Evolutionary conservation across 2,888 invertebrate species (phyloP).

Genomic region (Polydesmus complanatus): DNA sequence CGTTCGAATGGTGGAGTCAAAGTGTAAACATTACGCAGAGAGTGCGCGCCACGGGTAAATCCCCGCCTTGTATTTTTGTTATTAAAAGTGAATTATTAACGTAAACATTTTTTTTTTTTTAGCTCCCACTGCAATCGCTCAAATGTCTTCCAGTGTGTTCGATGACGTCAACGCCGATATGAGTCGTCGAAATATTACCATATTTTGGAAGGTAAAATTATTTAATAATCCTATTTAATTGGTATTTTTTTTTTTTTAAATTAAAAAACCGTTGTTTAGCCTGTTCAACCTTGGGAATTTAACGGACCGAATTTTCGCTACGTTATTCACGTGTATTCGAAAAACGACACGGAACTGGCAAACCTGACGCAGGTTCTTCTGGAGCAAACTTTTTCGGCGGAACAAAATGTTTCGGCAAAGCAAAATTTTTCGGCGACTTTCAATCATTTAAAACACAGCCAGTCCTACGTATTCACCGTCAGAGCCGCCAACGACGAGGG

Average conservation of each 20-base stretch:
- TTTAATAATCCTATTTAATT: neutral
- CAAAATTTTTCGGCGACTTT: neutral
- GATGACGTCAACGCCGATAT: neutral
- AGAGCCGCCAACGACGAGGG: neutral
- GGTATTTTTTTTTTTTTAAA: neutral
- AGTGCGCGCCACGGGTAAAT: neutral
- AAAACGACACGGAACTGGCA: neutral
- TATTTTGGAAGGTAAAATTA: neutral
- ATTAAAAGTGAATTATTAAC: too few species aligned
- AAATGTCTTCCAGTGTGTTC: neutral
- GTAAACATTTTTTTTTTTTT: neutral
- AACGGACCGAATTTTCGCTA: neutral
- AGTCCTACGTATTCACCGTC: neutral
- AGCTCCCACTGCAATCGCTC: neutral
- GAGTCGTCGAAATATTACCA: neutral
- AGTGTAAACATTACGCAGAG: neutral
- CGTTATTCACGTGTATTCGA: neutral
- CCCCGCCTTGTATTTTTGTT: too few species aligned
- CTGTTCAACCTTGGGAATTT: neutral
- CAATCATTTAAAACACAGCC: neutral
- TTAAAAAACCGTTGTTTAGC: too few species aligned
- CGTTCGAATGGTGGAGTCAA: neutral
- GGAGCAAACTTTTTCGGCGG: too few species aligned
- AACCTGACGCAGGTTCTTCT: too few species aligned
- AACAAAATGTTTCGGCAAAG: neutral